A percentile compares a stretch with the other conserved stretches of the same genome.
Evolutionary conservation across 2,888 invertebrate genomes (phyloP).

Genomic region (Drosophila testacea): DNA sequence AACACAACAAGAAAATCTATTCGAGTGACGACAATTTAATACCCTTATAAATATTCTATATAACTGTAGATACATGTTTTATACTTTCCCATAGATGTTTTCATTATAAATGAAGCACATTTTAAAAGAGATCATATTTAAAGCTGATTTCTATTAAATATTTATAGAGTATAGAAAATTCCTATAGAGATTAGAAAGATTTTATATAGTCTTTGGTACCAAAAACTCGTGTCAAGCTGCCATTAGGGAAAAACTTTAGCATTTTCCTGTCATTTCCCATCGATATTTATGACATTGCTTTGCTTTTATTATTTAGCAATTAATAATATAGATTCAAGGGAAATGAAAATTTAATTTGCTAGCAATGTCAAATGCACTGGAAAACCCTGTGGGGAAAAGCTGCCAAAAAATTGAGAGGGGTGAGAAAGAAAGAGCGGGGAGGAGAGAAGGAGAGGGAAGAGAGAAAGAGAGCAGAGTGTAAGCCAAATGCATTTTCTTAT

Average conservation of each 20-base stretch:
- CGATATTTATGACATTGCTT: conserved; percentile 62
- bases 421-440: no score
- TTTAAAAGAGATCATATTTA: neutral
- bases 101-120: neutral
- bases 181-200: no score
- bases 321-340: conserved; percentile 36
- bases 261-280: conserved; percentile 32
- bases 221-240: conserved; percentile 55
- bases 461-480: conserved; percentile 3
- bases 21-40: conserved; percentile 1
- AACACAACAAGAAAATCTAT: neutral
- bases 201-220: neutral
- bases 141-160: no score
- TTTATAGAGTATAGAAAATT: no score
- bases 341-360: conserved; percentile 60
- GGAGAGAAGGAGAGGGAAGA: neutral
- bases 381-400: neutral
- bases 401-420: neutral
- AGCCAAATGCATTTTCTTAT: conserved; percentile 69
- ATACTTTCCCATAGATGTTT: neutral
- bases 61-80: no score
- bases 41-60: conserved; percentile 13
- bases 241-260: conserved; percentile 46
- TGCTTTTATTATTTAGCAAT: conserved; percentile 53
- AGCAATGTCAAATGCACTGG: conserved; percentile 25